These are phyloP conservation scores for Chaenogobius annularis DNA, from an alignment of 2,113 vertebrate species.

Conservation along the genomic window DNA sequence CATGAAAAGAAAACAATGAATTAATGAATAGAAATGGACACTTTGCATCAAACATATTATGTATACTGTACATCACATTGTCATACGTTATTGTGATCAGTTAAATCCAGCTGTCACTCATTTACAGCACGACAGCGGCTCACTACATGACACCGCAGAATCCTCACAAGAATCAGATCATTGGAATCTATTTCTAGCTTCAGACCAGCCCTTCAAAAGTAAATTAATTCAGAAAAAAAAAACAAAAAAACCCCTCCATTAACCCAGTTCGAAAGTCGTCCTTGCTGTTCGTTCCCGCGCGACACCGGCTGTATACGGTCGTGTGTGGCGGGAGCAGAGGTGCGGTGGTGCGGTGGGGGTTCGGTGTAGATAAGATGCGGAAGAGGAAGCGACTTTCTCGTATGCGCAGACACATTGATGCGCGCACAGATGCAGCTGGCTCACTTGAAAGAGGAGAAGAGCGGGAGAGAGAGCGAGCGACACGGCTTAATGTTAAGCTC, in stretches of 20 bases:
- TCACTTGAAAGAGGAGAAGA: slow-evolving; percentile 64
- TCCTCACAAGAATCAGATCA: too few relatives aligned
- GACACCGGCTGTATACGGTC: slow-evolving; percentile 28
- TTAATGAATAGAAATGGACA: too few relatives aligned
- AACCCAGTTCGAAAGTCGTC: slow-evolving; percentile 46
- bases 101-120: too few relatives aligned
- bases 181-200: too few relatives aligned
- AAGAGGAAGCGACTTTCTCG: slow-evolving; percentile 75
- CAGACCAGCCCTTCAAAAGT: too few relatives aligned
- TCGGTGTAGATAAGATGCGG: slow-evolving; percentile 47
- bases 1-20: too few relatives aligned
- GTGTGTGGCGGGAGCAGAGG: slow-evolving; percentile 10
- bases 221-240: slow-evolving; percentile 44
- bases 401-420: slow-evolving; percentile 26
- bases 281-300: slow-evolving; percentile 36
- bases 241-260: slow-evolving; percentile 61
- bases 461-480: slow-evolving; percentile 25
- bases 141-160: too few relatives aligned
- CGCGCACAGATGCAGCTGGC: slow-evolving; percentile 70
- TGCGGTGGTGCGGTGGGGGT: slow-evolving; percentile 5
- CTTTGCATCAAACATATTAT: too few relatives aligned
- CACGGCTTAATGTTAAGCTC: slow-evolving; percentile 63
- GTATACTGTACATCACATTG: too few relatives aligned
- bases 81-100: too few relatives aligned
- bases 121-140: too few relatives aligned